Conservation (phyloP, 2,797 vertebrate genomes). For the Pempheris klunzingeri region DNA sequence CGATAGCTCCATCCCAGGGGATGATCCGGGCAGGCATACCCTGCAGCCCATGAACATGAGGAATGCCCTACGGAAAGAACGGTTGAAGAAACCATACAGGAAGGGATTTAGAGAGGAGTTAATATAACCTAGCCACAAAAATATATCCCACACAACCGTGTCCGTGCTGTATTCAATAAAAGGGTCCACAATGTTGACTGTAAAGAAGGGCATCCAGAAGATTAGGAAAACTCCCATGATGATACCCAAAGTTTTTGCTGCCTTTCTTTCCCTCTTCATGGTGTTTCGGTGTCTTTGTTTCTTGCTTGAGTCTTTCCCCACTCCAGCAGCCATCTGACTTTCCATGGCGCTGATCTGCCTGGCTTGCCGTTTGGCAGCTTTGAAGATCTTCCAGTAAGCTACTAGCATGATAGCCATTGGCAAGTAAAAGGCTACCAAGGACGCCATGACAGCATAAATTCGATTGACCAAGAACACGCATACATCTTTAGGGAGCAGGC, state of each 20-base stretch:
- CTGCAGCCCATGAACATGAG: conserved; percentile 86
- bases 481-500: conserved; percentile 73
- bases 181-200: conserved; percentile 86
- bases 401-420: conserved; percentile 86
- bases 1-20: conserved; percentile 84
- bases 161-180: conserved; percentile 86
- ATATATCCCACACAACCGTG: conserved; percentile 83
- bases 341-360: conserved; percentile 87
- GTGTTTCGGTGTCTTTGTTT: conserved; percentile 83
- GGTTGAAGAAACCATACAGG: conserved; percentile 86
- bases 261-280: conserved; percentile 85
- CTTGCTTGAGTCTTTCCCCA: conserved; percentile 83
- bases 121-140: conserved; percentile 88
- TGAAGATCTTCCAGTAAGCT: conserved; percentile 89
- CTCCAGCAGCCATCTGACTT: conserved; percentile 82
- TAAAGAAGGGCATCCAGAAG: conserved; percentile 89
- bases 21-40: conserved; percentile 81
- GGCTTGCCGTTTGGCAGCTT: conserved; percentile 86
- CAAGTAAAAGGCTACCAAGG: conserved; percentile 86
- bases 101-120: conserved; percentile 89
- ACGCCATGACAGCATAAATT: conserved; percentile 85
- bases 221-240: conserved; percentile 88
- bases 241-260: conserved; percentile 87
- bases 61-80: conserved; percentile 87
- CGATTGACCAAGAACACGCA: conserved; percentile 86